These are phyloP conservation scores for Drosophila tani DNA, from an alignment of 1,140 invertebrate species.

Conservation along the genomic window DNA sequence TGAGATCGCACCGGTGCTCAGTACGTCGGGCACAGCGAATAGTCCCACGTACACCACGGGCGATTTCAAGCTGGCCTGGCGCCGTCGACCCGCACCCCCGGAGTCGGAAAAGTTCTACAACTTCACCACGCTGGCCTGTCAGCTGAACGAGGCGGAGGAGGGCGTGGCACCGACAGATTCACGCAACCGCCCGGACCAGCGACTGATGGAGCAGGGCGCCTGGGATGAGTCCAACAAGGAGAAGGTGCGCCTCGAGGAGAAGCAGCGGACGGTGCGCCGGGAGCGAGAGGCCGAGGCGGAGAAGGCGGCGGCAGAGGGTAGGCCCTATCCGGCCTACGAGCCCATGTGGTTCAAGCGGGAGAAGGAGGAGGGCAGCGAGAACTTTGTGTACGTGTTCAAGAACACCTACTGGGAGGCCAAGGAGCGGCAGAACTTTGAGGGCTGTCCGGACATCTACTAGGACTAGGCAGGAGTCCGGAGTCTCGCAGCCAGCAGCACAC, in stretches of 20 bases:
- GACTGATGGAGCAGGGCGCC: constrained; percentile 97
- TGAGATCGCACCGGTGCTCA: constrained; percentile 96
- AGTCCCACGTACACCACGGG: constrained; percentile 97
- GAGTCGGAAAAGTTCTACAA: constrained; percentile 93
- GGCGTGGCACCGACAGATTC: constrained; percentile 98
- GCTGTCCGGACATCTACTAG: constrained; percentile 97
- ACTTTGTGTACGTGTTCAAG: constrained; percentile 93
- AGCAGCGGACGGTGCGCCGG: constrained; percentile 92
- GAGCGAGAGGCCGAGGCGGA: constrained; percentile 92
- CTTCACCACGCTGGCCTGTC: constrained; percentile 97
- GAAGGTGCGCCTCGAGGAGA: constrained; percentile 95
- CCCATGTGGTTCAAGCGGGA: constrained; percentile 97
- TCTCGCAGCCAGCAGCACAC: constrained; percentile 21
- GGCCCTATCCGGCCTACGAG: constrained; percentile 91
- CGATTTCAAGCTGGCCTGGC: constrained; percentile 93
- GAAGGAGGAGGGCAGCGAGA: constrained; percentile 92
- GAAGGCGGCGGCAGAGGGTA: constrained; percentile 89
- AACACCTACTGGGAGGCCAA: constrained; percentile 98
- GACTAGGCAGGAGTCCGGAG: constrained; percentile 85
- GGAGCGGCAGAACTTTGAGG: constrained; percentile 93
- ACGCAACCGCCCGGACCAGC: constrained; percentile 96
- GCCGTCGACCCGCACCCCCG: constrained; percentile 90
- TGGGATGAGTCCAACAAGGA: constrained; percentile 98
- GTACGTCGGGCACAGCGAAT: constrained; percentile 89
- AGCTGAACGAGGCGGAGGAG: constrained; percentile 97